Evolutionary conservation across 2,797 vertebrate species (phyloP).

Genomic region (Prunella strophiata): DNA sequence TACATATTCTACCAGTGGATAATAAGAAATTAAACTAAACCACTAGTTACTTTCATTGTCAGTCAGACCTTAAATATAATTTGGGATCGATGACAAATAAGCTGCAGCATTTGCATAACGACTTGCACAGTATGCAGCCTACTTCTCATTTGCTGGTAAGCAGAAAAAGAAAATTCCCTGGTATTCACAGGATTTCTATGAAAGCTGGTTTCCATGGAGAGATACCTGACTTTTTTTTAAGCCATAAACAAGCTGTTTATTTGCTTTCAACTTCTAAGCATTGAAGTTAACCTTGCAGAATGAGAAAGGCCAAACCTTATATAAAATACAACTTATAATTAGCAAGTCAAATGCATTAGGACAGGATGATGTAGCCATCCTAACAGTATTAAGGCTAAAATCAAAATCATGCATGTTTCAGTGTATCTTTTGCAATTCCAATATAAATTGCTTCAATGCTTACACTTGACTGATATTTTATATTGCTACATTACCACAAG

Average conservation of each 20-base stretch:
- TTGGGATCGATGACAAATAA: neutral
- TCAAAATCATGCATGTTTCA: neutral
- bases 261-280: neutral
- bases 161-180: neutral
- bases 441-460: neutral
- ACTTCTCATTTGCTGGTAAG: neutral
- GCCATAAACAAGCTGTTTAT: neutral
- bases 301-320: neutral
- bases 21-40: neutral
- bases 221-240: neutral
- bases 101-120: neutral
- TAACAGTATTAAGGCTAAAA: neutral
- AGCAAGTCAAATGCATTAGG: neutral
- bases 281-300: neutral
- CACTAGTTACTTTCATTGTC: neutral
- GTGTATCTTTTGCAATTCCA: neutral
- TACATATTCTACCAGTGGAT: neutral
- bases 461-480: neutral
- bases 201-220: slow-evolving; percentile 55
- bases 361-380: neutral
- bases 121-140: neutral
- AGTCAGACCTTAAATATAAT: neutral
- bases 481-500: neutral
- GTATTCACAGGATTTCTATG: neutral
- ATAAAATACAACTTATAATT: neutral